Evolutionary conservation across 2,113 vertebrate genomes (phyloP).

Genomic region (Petrocephalus zakoni): DNA sequence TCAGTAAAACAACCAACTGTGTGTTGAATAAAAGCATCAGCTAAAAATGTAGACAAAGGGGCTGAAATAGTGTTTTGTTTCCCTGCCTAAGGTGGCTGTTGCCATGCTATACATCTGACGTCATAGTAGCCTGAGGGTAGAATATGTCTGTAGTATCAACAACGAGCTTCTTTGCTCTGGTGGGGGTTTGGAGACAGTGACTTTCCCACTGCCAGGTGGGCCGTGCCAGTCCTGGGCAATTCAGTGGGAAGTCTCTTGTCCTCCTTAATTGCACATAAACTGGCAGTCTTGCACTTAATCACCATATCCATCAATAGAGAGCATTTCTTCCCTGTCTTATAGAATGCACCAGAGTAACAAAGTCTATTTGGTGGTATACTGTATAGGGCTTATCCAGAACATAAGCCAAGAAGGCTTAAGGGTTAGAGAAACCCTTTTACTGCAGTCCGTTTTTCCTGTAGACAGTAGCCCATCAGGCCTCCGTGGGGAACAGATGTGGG

Average conservation of each 20-base stretch:
- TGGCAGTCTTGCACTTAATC: background rate
- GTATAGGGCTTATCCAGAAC: background rate
- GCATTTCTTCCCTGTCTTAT: background rate
- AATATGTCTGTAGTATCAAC: background rate
- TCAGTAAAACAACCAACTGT: background rate
- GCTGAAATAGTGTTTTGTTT: background rate
- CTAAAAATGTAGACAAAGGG: background rate
- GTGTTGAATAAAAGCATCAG: background rate
- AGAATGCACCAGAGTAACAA: background rate
- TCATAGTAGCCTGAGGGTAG: background rate
- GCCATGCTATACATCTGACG: background rate
- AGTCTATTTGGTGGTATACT: background rate
- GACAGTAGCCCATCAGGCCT: background rate
- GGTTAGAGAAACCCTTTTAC: background rate
- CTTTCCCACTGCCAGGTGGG: background rate
- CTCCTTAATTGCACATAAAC: background rate
- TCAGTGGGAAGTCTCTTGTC: background rate
- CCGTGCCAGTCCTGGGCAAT: background rate
- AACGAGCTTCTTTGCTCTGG: background rate
- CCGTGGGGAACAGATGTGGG: constrained; percentile 10
- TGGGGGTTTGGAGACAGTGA: background rate
- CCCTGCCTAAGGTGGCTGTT: background rate
- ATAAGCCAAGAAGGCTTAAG: background rate
- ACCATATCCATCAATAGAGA: background rate
- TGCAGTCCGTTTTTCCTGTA: constrained; percentile 1